Evolutionary conservation across 2,888 invertebrate genomes (phyloP), one percentile per base, ranked within the genome.

Genomic region (Limenitis camilla): DNA sequence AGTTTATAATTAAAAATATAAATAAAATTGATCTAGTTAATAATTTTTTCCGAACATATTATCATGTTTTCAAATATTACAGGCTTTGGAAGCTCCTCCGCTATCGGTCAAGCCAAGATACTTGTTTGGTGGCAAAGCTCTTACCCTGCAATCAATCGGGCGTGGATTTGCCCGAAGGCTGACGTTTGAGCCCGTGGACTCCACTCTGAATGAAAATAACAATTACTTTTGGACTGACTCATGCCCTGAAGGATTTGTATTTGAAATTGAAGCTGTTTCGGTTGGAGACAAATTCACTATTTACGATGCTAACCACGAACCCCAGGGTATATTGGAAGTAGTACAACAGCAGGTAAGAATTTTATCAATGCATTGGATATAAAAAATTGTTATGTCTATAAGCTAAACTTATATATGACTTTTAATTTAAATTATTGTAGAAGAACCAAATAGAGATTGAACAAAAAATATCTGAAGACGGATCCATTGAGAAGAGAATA

Each of bases 191-290:
- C 90, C 92, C 1, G 82, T 89, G 50, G 82, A 87, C 40, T 88
- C 88, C 32, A 86, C 88, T 36, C 85, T 92, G 40, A 92, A 92
- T 78, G 87, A 90, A 58, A 93, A 93, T 72, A 85, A 88, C 44
- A 92, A 92, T 70, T 93, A 91, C 75, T 94, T 94, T 83, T 94
- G 93, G 92, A 92, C 92, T 28, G 94, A 94, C 79, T 93, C 92
- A 33, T 83, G 90, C 58, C 90, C 91, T 1, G 91, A 91, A 72
- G 94, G 94, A 45, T 94, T 91, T 71, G 91, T 91, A 32, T 93
- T 94, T 74, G 92, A 92, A 71, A 79, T 92, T 55, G 91, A 91
- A 68, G 90, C 92, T 0, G 87, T 93, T 5, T 90, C 91, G 9
- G 80, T 90, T 50, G 92, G 92, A 11, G 92, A 93, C 63, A 91